These are phyloP conservation scores for Amiota mariae DNA, from an alignment of 2,888 invertebrate species.

Conservation along the genomic window DNA sequence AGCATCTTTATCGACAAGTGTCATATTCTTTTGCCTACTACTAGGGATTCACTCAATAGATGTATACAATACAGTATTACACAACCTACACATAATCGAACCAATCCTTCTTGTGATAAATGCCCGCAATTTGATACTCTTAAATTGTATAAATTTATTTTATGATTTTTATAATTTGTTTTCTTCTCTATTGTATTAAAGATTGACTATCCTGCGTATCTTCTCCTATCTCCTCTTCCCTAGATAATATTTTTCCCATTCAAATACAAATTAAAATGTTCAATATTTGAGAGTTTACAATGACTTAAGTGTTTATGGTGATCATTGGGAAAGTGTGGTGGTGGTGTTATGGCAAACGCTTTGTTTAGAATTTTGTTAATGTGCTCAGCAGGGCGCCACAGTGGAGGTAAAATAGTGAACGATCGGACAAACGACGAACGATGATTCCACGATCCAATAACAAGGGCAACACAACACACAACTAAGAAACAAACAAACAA, in stretches of 20 bases:
- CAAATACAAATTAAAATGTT: constrained; percentile 61
- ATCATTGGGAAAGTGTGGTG: not conserved
- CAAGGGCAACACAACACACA: too few species aligned
- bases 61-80: too few species aligned
- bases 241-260: not conserved
- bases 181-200: not conserved
- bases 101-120: constrained; percentile 56
- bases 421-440: too few species aligned
- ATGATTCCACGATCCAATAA: too few species aligned
- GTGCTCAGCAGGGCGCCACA: constrained; percentile 54
- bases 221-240: constrained; percentile 1
- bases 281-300: constrained; percentile 35
- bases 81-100: too few species aligned
- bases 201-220: too few species aligned
- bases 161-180: not conserved
- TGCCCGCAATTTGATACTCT: constrained; percentile 63
- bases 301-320: constrained; percentile 22
- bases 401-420: constrained; percentile 23
- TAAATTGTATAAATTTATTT: not conserved
- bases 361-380: constrained; percentile 62
- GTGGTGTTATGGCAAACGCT: constrained; percentile 24
- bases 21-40: too few species aligned
- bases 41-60: too few species aligned
- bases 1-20: too few species aligned
- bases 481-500: too few species aligned